Base-by-base conservation (phyloP, 2,888 invertebrate genomes). In the Didymodactylos carnosus region DNA sequence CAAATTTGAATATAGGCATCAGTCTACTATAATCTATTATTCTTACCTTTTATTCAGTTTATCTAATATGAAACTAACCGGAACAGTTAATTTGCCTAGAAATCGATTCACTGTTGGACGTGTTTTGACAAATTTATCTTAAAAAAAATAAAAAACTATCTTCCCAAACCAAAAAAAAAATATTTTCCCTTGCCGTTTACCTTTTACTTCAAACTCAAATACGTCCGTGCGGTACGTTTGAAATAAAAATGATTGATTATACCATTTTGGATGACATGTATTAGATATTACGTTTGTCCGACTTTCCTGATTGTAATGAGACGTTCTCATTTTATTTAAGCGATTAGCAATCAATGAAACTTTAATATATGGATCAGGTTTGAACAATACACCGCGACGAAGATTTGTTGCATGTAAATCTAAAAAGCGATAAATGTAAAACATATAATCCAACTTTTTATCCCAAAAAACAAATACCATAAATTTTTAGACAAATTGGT, bases 281-380 rank as follows among this genome's bases (percentile, higher is more conserved):
- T 82, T 83, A 70, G 81, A 80, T 19, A 79, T 80, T 25, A 83
- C 81, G 72, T 78, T 77, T 6, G 84, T 82, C 69, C 82, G 79
- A 41, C 78, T 76, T 73, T 82, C 82, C 76, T 82, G 82, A 39
- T 80, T 80, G 78, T 84, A 84, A 62, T 62, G 62, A 19, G 62
- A 62, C n/a, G 62, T 35, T 35, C 29, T 35, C 35, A 35, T 29
- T 62, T 62, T 62, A 35, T 62, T 29, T 19, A 62, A 35, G 14
- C 35, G 62, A 35, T 35, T 35, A 35, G 84, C 84, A 76, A 82
- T 79, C 29, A 84, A 77, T n/a, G 80, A 79, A 76, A 85, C 79
- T 80, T 84, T 85, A 29, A 84, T 80, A 77, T 84, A 85, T 0
- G 85, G 84, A 76, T 85, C 84, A 53, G 84, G 84, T 78, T 83